These are phyloP conservation scores for Apteryx mantelli DNA, from an alignment of 2,113 vertebrate genomes.

Conservation along the genomic window DNA sequence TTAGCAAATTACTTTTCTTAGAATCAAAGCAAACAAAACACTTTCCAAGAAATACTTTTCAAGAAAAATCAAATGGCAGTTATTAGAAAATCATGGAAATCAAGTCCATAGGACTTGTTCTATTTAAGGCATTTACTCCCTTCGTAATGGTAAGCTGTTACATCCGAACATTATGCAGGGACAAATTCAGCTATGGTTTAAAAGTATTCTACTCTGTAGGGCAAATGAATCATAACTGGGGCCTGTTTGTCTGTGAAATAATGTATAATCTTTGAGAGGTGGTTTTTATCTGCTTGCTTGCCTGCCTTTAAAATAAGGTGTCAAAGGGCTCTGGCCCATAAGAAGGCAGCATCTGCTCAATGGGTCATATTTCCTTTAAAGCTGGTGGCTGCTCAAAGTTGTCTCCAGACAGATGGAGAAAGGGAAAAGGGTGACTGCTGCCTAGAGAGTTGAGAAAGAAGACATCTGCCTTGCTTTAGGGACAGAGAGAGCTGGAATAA, in stretches of 20 bases:
- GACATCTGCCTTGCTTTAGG: not conserved
- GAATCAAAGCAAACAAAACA: not conserved
- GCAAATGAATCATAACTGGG: not conserved
- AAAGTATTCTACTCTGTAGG: not conserved
- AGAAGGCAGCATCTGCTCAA: not conserved
- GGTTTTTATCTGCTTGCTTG: not conserved
- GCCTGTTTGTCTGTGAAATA: not conserved
- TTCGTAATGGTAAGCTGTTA: not conserved
- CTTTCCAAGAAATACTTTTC: conserved; percentile 13
- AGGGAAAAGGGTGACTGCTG: not conserved
- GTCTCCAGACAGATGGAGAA: not conserved
- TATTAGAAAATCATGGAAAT: not conserved
- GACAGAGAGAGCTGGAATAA: not conserved
- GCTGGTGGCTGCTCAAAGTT: not conserved
- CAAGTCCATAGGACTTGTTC: not conserved
- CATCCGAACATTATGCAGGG: not conserved
- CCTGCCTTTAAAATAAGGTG: not conserved
- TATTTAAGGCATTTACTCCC: not conserved
- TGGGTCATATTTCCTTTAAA: not conserved
- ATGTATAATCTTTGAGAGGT: not conserved
- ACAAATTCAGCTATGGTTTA: not conserved
- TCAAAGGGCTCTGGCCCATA: not conserved
- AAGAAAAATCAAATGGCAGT: conserved; percentile 17
- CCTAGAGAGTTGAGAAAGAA: not conserved
- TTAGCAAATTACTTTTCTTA: conserved; percentile 23